Conservation (phyloP, 2,113 vertebrate species). For the Sinocyclocheilus anshuiensis region DNA sequence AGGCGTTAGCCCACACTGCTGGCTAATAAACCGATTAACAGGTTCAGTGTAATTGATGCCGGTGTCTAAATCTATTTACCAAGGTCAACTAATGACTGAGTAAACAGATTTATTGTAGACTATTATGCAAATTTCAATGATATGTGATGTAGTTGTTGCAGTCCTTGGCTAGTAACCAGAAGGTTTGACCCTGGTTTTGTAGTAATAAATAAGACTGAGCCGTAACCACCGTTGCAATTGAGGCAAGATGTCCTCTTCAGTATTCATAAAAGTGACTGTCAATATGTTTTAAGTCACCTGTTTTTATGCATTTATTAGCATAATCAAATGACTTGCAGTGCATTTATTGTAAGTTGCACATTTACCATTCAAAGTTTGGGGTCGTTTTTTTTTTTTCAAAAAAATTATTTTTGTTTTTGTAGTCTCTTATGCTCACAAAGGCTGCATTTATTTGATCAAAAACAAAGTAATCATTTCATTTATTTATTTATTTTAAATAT, state of each 20-base stretch:
- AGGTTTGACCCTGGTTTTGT: neutral
- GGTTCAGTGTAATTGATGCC: slow-evolving; percentile 1
- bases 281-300: neutral
- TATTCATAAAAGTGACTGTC: neutral
- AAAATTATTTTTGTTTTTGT: too few species aligned
- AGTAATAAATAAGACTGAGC: neutral
- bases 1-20: neutral
- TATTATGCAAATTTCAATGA: neutral
- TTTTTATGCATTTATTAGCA: neutral
- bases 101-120: slow-evolving; percentile 2
- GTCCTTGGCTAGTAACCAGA: neutral
- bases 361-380: neutral
- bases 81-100: slow-evolving; percentile 7
- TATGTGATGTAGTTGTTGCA: neutral
- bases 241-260: too few species aligned
- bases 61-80: slow-evolving; percentile 16
- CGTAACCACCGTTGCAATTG: neutral
- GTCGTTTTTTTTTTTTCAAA: too few species aligned
- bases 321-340: neutral
- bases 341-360: neutral
- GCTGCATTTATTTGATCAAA: neutral
- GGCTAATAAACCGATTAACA: neutral
- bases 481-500: too few species aligned
- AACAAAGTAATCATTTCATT: neutral
- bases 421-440: neutral